Conservation (phyloP, 2,113 vertebrate species). For the Amazona vittata region DNA sequence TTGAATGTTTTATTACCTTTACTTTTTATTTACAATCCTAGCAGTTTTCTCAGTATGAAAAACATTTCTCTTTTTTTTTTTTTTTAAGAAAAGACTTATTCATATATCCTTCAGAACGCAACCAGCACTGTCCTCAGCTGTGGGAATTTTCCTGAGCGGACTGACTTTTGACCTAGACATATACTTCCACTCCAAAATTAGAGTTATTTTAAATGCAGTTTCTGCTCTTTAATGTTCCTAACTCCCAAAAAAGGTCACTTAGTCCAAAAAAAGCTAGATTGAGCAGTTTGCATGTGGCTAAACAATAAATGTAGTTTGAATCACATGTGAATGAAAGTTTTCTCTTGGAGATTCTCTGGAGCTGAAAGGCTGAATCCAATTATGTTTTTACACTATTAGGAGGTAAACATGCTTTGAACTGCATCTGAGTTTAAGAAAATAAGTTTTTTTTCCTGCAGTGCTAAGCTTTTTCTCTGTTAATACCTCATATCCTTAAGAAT, state of each 20-base stretch:
- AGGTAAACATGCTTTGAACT: background rate
- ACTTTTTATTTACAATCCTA: background rate
- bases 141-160: background rate
- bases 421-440: background rate
- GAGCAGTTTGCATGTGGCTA: background rate
- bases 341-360: background rate
- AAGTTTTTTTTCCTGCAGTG: background rate
- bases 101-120: background rate
- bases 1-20: background rate
- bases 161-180: background rate
- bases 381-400: background rate
- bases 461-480: background rate
- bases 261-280: background rate
- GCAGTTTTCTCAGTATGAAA: background rate
- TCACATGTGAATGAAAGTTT: background rate
- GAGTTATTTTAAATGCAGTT: background rate
- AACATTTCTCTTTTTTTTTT: background rate
- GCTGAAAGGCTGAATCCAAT: background rate
- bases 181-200: background rate
- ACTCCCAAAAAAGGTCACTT: background rate
- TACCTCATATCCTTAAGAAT: background rate
- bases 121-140: background rate
- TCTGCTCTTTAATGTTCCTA: background rate
- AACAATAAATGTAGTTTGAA: slow-evolving; percentile 8
- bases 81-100: background rate